Conservation (phyloP, 2,888 invertebrate species). For the Odiellus spinosus region DNA sequence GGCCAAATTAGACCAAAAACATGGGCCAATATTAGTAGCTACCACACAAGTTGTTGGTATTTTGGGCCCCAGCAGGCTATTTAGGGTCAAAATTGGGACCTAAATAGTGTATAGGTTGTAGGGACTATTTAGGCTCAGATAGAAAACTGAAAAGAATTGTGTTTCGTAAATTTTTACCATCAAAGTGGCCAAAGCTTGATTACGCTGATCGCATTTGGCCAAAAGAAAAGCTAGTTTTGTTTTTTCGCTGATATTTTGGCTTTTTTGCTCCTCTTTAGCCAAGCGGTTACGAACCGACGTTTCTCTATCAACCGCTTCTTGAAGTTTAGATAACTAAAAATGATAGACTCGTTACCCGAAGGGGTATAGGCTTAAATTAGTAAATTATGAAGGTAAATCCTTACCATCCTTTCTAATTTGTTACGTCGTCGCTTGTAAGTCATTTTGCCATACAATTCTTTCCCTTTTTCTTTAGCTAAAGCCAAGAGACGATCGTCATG, state of each 20-base stretch:
- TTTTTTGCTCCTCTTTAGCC: slow-evolving; percentile 32
- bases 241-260: slow-evolving; percentile 28
- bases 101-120: no score
- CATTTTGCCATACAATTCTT: slow-evolving; percentile 55
- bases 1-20: no score
- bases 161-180: no score
- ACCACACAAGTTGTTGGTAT: no score
- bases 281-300: slow-evolving; percentile 40
- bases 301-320: slow-evolving; percentile 55
- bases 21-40: no score
- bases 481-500: slow-evolving; percentile 68
- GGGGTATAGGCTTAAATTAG: slow-evolving; percentile 1
- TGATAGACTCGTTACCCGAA: not conserved
- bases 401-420: slow-evolving; percentile 74
- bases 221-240: slow-evolving; percentile 28
- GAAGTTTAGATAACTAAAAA: slow-evolving; percentile 52
- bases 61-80: no score
- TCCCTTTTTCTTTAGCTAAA: slow-evolving; percentile 71
- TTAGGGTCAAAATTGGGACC: no score
- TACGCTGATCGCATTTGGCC: slow-evolving; percentile 60
- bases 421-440: slow-evolving; percentile 49
- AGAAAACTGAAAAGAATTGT: no score
- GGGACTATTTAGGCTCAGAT: no score
- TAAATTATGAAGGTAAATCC: slow-evolving; percentile 19
- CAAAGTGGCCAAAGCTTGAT: slow-evolving; percentile 76